Evolutionary conservation across 2,888 invertebrate genomes (phyloP).

Genomic region (Ormyrus thymus): DNA sequence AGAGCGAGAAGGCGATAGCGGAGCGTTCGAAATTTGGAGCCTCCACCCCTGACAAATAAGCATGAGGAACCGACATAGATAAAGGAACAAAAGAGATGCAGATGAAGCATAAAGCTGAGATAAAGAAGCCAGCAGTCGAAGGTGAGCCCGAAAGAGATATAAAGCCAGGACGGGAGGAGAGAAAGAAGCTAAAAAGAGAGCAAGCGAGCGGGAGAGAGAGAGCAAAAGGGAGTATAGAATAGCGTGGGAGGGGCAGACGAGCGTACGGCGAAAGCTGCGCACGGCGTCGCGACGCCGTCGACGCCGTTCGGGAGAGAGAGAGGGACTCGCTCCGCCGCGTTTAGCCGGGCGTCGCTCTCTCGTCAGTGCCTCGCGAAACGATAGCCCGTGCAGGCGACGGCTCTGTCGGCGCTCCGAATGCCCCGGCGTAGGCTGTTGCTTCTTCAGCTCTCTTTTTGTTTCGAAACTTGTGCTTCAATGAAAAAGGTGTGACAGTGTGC

Average conservation of each 20-base stretch:
- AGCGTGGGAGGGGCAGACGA: conserved; percentile 36
- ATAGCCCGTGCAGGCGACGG: conserved; percentile 31
- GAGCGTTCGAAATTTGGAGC: no score
- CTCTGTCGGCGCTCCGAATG: conserved; percentile 17
- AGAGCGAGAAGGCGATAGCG: no score
- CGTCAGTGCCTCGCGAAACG: conserved; percentile 53
- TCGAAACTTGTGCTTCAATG: neutral
- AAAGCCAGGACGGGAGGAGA: neutral
- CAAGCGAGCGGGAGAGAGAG: neutral
- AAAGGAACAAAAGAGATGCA: conserved; percentile 17
- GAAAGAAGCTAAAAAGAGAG: conserved; percentile 31
- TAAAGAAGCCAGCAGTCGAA: conserved; percentile 33
- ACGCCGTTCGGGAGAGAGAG: neutral
- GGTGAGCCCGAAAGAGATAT: neutral
- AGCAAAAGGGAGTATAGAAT: neutral
- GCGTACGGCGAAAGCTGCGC: conserved; percentile 44
- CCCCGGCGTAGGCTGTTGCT: neutral
- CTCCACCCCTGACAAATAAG: no score
- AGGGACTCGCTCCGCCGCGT: conserved; percentile 28
- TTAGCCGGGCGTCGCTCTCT: conserved; percentile 57
- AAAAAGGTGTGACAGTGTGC: neutral
- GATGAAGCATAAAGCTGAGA: conserved; percentile 23
- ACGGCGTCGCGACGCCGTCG: conserved; percentile 50
- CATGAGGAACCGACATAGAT: neutral
- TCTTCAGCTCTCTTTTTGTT: neutral